Evolutionary conservation across 1,140 invertebrate genomes (phyloP).

Genomic region (Belonocnema kinseyi): DNA sequence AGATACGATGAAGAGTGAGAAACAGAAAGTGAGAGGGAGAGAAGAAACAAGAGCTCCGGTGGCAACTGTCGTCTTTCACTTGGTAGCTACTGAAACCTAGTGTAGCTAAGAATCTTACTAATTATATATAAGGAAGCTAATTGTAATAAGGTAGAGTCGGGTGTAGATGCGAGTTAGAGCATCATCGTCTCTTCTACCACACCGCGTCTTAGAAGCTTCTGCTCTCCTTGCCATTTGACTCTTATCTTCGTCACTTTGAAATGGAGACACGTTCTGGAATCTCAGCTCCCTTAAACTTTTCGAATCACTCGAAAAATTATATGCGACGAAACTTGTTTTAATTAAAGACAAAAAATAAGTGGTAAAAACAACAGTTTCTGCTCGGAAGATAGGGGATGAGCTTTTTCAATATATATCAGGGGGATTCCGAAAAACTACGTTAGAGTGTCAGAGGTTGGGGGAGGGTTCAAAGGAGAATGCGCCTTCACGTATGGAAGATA

Average conservation of each 20-base stretch:
- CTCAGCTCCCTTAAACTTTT: not conserved
- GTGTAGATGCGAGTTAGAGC: constrained; percentile 50
- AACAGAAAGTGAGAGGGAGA: not conserved
- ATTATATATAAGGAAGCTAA: constrained; percentile 72
- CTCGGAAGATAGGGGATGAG: too few species aligned
- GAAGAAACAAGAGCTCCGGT: constrained; percentile 58
- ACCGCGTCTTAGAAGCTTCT: constrained; percentile 5
- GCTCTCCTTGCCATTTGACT: constrained; percentile 38
- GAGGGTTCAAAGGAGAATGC: too few species aligned
- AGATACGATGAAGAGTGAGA: constrained; percentile 36
- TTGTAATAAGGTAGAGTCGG: constrained; percentile 71
- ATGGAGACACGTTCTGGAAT: constrained; percentile 38
- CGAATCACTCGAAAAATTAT: too few species aligned
- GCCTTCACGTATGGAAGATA: too few species aligned
- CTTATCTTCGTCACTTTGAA: constrained; percentile 40
- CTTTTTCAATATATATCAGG: too few species aligned
- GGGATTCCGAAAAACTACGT: too few species aligned
- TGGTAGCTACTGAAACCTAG: constrained; percentile 59
- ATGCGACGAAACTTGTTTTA: too few species aligned
- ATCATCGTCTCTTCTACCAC: constrained; percentile 35
- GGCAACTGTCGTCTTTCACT: constrained; percentile 70
- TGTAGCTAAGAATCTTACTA: constrained; percentile 68
- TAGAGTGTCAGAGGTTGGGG: too few species aligned
- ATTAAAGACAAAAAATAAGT: too few species aligned
- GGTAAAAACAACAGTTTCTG: too few species aligned